Conservation (phyloP, 2,888 invertebrate genomes). For the Lydus trimaculatus region DNA sequence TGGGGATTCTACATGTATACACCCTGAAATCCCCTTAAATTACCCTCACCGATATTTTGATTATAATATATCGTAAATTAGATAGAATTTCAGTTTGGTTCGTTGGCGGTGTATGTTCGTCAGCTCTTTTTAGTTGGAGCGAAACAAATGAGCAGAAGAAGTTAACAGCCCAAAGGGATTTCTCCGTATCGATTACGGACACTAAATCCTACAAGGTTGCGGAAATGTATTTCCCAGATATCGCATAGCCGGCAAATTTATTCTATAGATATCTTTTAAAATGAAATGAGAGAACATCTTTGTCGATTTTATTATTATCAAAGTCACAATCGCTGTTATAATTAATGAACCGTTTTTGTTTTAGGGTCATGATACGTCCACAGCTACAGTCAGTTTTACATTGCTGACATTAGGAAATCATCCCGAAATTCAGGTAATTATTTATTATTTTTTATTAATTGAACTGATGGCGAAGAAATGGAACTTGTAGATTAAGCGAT, state of each 20-base stretch:
- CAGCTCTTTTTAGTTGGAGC: constrained; percentile 2
- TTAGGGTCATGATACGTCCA: constrained; percentile 59
- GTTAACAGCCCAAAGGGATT: not conserved
- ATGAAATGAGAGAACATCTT: not conserved
- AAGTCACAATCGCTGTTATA: not conserved
- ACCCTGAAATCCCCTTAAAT: not conserved
- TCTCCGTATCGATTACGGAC: constrained; percentile 8
- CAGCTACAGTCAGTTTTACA: constrained; percentile 53
- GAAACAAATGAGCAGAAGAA: constrained; percentile 6
- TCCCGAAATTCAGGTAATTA: constrained; percentile 54
- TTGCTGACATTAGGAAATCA: constrained; percentile 55
- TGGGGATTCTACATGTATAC: too few relatives aligned
- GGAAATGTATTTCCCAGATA: constrained; percentile 8
- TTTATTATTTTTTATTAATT: too few relatives aligned
- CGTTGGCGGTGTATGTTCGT: not conserved
- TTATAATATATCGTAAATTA: not conserved
- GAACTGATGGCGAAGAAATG: too few relatives aligned
- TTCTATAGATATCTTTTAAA: not conserved
- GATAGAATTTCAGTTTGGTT: not conserved
- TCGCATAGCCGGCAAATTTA: not conserved
- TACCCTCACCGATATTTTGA: not conserved
- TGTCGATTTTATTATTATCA: not conserved
- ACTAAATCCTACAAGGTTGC: not conserved
- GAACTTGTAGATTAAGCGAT: not conserved
- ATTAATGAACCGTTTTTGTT: constrained; percentile 19